Evolutionary conservation across 2,113 vertebrate species (phyloP), one percentile per base, ranked within the genome.

Genomic region (Anoura caudifer): DNA sequence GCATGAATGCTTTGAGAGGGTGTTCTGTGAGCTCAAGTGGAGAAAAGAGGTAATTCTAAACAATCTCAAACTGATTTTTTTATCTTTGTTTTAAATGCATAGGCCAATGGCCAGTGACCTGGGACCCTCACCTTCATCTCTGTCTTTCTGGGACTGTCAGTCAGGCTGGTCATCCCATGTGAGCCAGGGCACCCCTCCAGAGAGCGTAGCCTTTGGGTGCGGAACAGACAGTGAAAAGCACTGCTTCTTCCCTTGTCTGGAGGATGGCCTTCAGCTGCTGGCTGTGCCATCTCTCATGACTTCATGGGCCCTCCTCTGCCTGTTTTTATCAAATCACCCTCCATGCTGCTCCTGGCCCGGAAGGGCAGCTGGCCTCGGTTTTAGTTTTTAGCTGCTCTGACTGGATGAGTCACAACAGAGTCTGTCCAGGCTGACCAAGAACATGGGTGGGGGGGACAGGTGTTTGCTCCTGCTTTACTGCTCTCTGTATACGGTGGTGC

Each of bases 1-100:
- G 99, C 99, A 99, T 41, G 99, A 99, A 97, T 99, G 99, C 98
- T 99, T 99, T 19, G 99, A 99, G 97, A 98, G 99, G 45, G 99
- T 99, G 83, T 99, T 99, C 99, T 99, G 99, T 97, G 99, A 99
- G 98, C 99, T 99, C 97, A 99, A 99, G 98, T 99, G 99, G 99
- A 99, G 99, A 98, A 99, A 99, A 98, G 99, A 99, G 99, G 99
- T 99, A 98, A 96, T 93, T 88, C 41, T 85, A 69, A 94, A 84
- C 69, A 88, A 16, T 86, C 59, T 54, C 77, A 2, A 85, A 70
- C 73, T 38, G 59, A 59, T 33, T 41, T 95, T 70, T 63, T 65
- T 83, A 45, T 95, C 41, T 47, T 50, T 87, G 20, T 94, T 93
- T 91, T 75, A 65, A 86, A 83, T 82, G 28, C 69, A 24, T 72